Percentiles rank a stretch among this genome's conserved stretches.
These are phyloP conservation scores for Caenorhabditis doughertyi DNA, from an alignment of 2,888 invertebrate genomes.

Conservation along the genomic window DNA sequence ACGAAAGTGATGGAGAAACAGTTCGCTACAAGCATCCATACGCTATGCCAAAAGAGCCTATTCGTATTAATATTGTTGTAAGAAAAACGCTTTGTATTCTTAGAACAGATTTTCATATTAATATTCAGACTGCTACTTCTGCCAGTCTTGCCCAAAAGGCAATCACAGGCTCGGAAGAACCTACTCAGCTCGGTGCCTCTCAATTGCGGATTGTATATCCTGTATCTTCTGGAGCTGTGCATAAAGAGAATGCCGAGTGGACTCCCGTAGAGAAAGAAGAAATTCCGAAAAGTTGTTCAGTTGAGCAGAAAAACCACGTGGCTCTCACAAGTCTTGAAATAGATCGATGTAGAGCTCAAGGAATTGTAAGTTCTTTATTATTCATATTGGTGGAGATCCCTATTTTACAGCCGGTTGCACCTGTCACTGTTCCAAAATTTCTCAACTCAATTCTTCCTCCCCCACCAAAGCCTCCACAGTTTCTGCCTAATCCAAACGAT, in stretches of 20 bases:
- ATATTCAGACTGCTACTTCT: slow-evolving; percentile 40
- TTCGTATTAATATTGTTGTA: slow-evolving; percentile 71
- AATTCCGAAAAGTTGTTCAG: slow-evolving; percentile 66
- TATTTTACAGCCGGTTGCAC: slow-evolving; percentile 52
- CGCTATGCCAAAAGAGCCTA: slow-evolving; percentile 64
- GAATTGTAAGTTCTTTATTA: slow-evolving; percentile 45
- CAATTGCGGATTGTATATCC: slow-evolving; percentile 73
- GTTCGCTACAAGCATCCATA: slow-evolving; percentile 63
- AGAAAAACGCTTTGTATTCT: slow-evolving; percentile 2
- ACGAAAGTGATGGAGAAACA: slow-evolving; percentile 65
- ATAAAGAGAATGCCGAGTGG: slow-evolving; percentile 71
- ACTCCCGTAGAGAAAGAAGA: slow-evolving; percentile 65
- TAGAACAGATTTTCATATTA: neutral
- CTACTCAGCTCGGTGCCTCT: slow-evolving; percentile 48
- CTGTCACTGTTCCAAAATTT: slow-evolving; percentile 48
- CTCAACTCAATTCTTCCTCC: slow-evolving; percentile 63
- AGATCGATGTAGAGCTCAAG: slow-evolving; percentile 57
- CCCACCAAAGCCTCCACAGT: slow-evolving; percentile 65
- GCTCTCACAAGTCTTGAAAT: slow-evolving; percentile 70
- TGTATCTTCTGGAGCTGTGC: slow-evolving; percentile 76
- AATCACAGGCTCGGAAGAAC: slow-evolving; percentile 37
- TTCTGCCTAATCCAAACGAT: slow-evolving; percentile 42
- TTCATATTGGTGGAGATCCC: neutral
- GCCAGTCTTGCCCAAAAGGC: slow-evolving; percentile 55
- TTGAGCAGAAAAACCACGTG: slow-evolving; percentile 69